Percentiles rank a stretch among this genome's conserved stretches.
phyloP scores from a whole-genome alignment of 2,797 vertebrate genomes.

The Morelia viridis region DNA sequence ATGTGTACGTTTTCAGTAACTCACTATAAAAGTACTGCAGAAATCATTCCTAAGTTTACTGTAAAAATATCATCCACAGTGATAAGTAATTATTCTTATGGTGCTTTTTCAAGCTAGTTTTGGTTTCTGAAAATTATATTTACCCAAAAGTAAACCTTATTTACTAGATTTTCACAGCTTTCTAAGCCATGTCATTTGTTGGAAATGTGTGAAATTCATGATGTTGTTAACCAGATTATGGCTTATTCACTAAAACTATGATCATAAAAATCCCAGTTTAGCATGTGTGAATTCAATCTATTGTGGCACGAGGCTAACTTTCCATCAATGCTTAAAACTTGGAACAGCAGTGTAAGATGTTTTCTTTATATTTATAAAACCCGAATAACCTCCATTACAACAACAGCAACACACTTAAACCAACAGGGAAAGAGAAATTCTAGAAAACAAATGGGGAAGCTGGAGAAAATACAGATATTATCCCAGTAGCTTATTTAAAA shows the following conservation, averaged over 20 bases:
- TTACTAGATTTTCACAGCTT: neutral
- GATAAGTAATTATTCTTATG: neutral
- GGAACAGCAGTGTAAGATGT: conserved; percentile 8
- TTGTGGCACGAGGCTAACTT: neutral
- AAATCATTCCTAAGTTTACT: neutral
- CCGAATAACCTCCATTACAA: conserved; percentile 21
- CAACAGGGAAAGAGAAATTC: neutral
- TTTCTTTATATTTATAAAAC: conserved; percentile 20
- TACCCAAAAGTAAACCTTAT: neutral
- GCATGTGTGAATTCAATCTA: neutral
- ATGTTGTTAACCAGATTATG: neutral
- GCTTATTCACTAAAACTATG: neutral
- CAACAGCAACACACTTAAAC: neutral
- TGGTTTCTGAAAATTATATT: neutral
- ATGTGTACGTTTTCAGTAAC: neutral
- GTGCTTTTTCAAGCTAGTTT: neutral
- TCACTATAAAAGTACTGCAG: neutral
- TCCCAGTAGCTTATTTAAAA: neutral
- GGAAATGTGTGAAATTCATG: neutral
- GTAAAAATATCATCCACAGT: neutral
- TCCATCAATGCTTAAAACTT: neutral
- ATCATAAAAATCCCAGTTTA: neutral
- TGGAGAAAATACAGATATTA: neutral
- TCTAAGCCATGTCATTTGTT: neutral
- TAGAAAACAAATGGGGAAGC: neutral